A percentile compares a stretch with the other conserved stretches of the same genome.
phyloP scores from a whole-genome alignment of 2,888 invertebrate genomes.

The Chymomyza procnemis region DNA sequence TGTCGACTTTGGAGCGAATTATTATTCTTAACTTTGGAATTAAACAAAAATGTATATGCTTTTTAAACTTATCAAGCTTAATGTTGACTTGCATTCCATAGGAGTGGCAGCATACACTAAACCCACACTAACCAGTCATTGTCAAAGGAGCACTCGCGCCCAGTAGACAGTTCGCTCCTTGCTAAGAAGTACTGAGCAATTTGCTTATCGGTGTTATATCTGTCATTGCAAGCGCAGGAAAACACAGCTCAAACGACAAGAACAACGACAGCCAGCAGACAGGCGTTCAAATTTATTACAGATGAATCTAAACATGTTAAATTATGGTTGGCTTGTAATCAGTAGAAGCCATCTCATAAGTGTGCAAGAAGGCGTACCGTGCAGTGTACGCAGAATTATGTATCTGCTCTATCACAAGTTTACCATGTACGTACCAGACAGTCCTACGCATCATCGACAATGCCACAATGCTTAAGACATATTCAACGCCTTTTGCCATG shows the following conservation, averaged over 20 bases:
- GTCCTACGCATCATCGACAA: conserved; percentile 50
- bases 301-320: conserved; percentile 17
- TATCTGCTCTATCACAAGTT: not conserved
- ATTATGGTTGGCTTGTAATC: conserved; percentile 59
- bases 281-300: not conserved
- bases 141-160: conserved; percentile 7
- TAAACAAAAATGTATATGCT: not conserved
- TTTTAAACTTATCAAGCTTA: not conserved
- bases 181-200: not conserved
- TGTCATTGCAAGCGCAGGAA: conserved; percentile 31
- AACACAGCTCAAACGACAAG: conserved; percentile 6
- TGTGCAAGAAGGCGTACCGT: conserved; percentile 37
- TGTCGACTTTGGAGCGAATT: too few relatives aligned
- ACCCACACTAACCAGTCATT: conserved; percentile 19
- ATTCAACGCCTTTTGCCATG: conserved; percentile 28
- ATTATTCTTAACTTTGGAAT: conserved; percentile 6
- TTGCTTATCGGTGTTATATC: conserved; percentile 49
- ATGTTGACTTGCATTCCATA: not conserved
- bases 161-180: not conserved
- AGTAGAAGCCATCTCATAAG: conserved; percentile 49
- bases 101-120: not conserved
- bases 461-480: conserved; percentile 13
- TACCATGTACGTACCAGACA: conserved; percentile 13
- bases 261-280: not conserved
- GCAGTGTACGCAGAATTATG: conserved; percentile 9